Conservation (phyloP, 2,797 vertebrate species). For the Sebastes cheni region DNA sequence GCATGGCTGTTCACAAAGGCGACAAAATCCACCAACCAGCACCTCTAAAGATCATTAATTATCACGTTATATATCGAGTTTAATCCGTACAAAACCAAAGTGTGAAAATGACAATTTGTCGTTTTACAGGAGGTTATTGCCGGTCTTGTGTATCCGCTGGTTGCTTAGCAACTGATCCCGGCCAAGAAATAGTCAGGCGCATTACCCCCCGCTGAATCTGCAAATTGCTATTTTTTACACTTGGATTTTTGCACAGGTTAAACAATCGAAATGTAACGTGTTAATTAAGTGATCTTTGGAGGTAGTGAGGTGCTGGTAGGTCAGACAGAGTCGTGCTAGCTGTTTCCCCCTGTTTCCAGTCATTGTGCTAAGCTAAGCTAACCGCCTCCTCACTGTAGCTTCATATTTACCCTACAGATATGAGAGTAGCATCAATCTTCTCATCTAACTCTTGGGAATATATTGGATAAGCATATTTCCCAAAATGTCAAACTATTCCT, state of each 20-base stretch:
- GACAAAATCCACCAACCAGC: not conserved
- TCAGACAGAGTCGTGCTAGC: not conserved
- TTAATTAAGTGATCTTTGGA: not conserved
- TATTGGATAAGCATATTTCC: not conserved
- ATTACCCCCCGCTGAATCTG: not conserved
- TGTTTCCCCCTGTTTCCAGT: not conserved
- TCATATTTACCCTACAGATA: not conserved
- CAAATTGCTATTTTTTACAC: not conserved
- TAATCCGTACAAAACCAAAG: not conserved
- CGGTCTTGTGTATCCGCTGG: not conserved
- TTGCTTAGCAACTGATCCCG: not conserved
- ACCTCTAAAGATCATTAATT: not conserved
- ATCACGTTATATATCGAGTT: not conserved
- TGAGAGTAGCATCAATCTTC: not conserved
- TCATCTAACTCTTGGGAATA: not conserved
- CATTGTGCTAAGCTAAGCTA: not conserved
- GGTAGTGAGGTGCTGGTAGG: too few species aligned
- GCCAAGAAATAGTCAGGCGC: not conserved
- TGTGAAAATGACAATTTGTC: not conserved
- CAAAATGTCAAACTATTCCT: not conserved
- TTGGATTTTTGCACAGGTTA: not conserved
- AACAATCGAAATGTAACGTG: not conserved
- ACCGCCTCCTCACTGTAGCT: not conserved
- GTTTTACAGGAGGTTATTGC: not conserved
- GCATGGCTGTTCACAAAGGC: not conserved